A percentile compares a stretch with the other conserved stretches of the same genome.
These are phyloP conservation scores for Homarus gammarus DNA, from an alignment of 2,888 invertebrate genomes.

Conservation along the genomic window DNA sequence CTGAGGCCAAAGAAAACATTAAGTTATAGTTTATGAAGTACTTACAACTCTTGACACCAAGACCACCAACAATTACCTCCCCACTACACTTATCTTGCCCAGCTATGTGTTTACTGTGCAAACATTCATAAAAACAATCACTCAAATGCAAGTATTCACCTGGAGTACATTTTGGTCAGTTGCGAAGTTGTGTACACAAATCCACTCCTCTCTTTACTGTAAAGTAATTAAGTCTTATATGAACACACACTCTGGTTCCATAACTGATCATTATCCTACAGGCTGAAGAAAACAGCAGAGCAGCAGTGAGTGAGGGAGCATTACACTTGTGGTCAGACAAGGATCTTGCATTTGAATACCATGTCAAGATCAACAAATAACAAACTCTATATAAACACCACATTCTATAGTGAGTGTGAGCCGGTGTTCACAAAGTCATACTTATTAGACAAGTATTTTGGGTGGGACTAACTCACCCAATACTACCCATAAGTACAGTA, in stretches of 20 bases:
- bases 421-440: no score
- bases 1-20: neutral
- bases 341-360: no score
- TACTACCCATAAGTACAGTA: no score
- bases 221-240: slow-evolving; percentile 35
- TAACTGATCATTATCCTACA: neutral
- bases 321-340: no score
- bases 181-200: slow-evolving; percentile 73
- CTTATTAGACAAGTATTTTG: no score
- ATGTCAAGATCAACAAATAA: no score
- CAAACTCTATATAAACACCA: no score
- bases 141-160: slow-evolving; percentile 66
- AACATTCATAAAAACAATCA: slow-evolving; percentile 43
- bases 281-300: no score
- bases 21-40: neutral
- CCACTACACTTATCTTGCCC: neutral
- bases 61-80: slow-evolving; percentile 15
- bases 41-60: slow-evolving; percentile 7
- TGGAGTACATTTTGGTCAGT: slow-evolving; percentile 75
- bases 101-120: slow-evolving; percentile 32
- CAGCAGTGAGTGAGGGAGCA: no score
- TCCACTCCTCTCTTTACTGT: slow-evolving; percentile 60
- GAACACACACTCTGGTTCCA: slow-evolving; percentile 18
- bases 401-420: no score
- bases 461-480: no score